phyloP scores from a whole-genome alignment of 2,797 vertebrate genomes.

The Darevskia nairensis region DNA sequence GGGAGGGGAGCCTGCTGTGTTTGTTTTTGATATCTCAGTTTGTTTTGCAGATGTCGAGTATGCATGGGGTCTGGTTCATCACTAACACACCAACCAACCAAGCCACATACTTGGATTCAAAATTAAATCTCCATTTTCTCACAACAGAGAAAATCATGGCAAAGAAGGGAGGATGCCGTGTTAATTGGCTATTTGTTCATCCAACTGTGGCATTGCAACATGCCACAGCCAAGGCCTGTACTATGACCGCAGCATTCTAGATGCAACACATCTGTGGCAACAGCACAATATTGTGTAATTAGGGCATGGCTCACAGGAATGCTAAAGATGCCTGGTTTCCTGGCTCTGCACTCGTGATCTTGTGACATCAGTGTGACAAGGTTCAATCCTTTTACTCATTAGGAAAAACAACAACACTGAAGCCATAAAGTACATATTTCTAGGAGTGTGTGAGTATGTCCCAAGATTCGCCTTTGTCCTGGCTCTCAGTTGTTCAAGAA shows the following conservation, averaged over 20 bases:
- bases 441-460: neutral
- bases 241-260: neutral
- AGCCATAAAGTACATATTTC: neutral
- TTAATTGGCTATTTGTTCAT: too few species aligned
- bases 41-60: slow-evolving; percentile 40
- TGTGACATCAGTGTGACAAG: neutral
- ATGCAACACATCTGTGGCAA: slow-evolving; percentile 17
- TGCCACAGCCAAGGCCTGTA: slow-evolving; percentile 3
- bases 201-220: slow-evolving; percentile 27
- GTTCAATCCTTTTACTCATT: slow-evolving; percentile 10
- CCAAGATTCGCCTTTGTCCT: too few species aligned
- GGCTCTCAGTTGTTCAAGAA: too few species aligned
- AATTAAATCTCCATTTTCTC: neutral
- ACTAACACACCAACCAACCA: neutral
- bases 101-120: neutral
- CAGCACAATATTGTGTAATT: neutral
- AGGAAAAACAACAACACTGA: slow-evolving; percentile 9
- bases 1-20: slow-evolving; percentile 22
- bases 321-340: slow-evolving; percentile 40
- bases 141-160: too few species aligned
- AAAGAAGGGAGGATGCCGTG: too few species aligned
- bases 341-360: slow-evolving; percentile 19
- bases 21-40: slow-evolving; percentile 10
- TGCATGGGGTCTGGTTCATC: slow-evolving; percentile 7
- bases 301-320: neutral